Base-by-base conservation (phyloP, 2,797 vertebrate species). In the Poeciliopsis infans region DNA sequence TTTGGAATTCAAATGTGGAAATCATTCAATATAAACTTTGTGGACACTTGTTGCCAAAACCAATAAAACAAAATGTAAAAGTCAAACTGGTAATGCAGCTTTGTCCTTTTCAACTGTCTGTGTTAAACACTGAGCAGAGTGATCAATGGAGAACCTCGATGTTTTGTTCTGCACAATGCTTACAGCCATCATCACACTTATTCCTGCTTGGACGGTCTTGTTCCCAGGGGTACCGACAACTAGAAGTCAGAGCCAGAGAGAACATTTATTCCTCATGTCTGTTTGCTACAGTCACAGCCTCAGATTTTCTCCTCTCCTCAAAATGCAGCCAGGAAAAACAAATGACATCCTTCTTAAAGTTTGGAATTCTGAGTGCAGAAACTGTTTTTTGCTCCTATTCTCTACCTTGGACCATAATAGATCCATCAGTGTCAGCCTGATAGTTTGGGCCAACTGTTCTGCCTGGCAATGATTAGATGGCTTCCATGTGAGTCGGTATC, bases 401-500 rank as follows among this genome's bases (percentile, higher is more conserved):
- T 59, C 78, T 77, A 78, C 53, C 85, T 86, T 80, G 82, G 86
- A 87, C 85, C 36, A 6, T 82, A 87, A 93, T 90, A 84, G 88
- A 92, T 91, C 82, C 84, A 88, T 94, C 91, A 92, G 85, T 49
- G 74, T 92, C 84, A 2, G 81, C 53, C 75, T 73, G 57, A 20
- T 73, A 85, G 85, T 90, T 90, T 71, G 74, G 79, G 83, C 90
- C 90, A 89, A 86, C 86, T 90, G 88, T 91, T 90, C 79, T 86
- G 86, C 86, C 68, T 46, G 13, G 81, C 81, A 79, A 72, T 84
- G 86, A 90, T 89, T 86, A 92, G 89, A 94, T 91, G 83, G 83
- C 79, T 93, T 93, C 92, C 92, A 92, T 93, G 89, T 91, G 92
- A 88, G 79, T 61, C 77, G 86, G 84, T 86, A 84, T 93, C 88